Evolutionary conservation across 2,888 invertebrate genomes (phyloP).

Genomic region (Apoda limacodes): DNA sequence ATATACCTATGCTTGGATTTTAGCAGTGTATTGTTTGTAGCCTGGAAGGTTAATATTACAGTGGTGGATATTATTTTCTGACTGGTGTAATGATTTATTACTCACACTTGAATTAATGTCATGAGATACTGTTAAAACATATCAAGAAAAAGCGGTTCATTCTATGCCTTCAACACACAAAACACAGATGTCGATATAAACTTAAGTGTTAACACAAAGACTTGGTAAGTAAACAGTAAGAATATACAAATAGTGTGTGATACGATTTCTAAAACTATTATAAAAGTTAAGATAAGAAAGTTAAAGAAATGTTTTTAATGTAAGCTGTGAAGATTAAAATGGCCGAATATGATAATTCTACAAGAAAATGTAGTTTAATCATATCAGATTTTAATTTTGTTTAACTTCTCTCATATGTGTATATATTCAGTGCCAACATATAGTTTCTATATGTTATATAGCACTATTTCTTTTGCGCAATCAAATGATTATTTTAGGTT

Average conservation of each 20-base stretch:
- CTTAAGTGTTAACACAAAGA: slow-evolving; percentile 44
- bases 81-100: too few relatives aligned
- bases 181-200: slow-evolving; percentile 28
- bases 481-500: slow-evolving; percentile 41
- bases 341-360: not conserved
- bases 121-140: too few relatives aligned
- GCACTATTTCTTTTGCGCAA: slow-evolving; percentile 50
- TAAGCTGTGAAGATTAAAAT: too few relatives aligned
- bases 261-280: slow-evolving; percentile 32
- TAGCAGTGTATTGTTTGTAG: too few relatives aligned
- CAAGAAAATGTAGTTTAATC: not conserved
- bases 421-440: slow-evolving; percentile 39
- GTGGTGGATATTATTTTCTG: too few relatives aligned
- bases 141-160: slow-evolving; percentile 30
- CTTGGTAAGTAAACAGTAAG: slow-evolving; percentile 36
- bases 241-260: slow-evolving; percentile 40
- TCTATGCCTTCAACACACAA: slow-evolving; percentile 37
- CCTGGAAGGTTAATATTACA: too few relatives aligned
- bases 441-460: slow-evolving; percentile 30
- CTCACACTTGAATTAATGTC: too few relatives aligned
- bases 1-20: too few relatives aligned
- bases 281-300: slow-evolving; percentile 11
- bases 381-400: not conserved
- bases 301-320: slow-evolving; percentile 3
- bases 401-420: too few relatives aligned